Evolutionary conservation across 2,888 invertebrate genomes (phyloP), one percentile per base, ranked within the genome.

Genomic region (Gortyna flavago): DNA sequence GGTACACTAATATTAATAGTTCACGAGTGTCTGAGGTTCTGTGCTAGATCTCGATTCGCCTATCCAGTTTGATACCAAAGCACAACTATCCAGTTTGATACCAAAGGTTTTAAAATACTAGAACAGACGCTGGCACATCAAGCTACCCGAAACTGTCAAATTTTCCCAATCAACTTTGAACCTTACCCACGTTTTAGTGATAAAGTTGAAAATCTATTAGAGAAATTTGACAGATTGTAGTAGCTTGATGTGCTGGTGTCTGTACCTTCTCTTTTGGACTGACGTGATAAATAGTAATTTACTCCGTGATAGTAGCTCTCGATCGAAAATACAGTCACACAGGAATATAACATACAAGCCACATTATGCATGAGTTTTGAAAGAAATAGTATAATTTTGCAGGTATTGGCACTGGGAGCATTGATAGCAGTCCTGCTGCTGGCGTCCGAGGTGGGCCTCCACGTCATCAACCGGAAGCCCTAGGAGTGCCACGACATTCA

Each of bases 381-480:
- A 38, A 38, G 0, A 38, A 38, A 38, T 41, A 13, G 3, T 80
- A 51, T 25, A 21, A 57, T 21, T 8, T 44, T 44, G 83, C 90
- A 85, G 89, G 82, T 77, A 54, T 73, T 87, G 72, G 84, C 75
- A 0, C 62, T 76, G 48, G 92, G 92, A 3, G 87, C 79, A 7
- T 64, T 82, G 6, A 4, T 89, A 35, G 77, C 91, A 0, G 44
- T 77, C 0, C 3, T 84, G 57, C 72, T 92, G 75, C 80, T 92
- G 66, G 74, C 67, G 5, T 79, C 65, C 0, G 92, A 92, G 75
- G 29, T 81, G 9, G 62, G 54, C 73, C 66, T 77, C 11, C 76
- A 74, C 73, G 85, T 51, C 29, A 67, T 81, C 41, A 25, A 11
- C 25, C 25, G 51, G 25, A 65, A 18, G n/a, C n/a, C 38, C 21